Percentiles rank a stretch among this genome's conserved stretches.
These are phyloP conservation scores for Bombycilla garrulus DNA, from an alignment of 2,113 vertebrate species.

Conservation along the genomic window DNA sequence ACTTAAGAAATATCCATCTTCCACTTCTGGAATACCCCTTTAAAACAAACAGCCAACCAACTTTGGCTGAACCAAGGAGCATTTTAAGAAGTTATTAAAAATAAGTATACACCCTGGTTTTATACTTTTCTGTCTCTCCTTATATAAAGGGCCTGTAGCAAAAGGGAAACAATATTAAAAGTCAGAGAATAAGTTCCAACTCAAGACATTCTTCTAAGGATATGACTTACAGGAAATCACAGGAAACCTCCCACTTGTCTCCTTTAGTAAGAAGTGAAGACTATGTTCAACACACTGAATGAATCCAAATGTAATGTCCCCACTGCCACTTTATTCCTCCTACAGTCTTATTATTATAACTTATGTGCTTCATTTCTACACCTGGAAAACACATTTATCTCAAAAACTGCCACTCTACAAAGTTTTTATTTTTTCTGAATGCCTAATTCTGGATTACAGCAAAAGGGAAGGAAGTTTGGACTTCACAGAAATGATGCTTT, in stretches of 20 bases:
- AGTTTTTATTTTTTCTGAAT: neutral
- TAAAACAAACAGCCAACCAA: neutral
- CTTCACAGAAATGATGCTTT: neutral
- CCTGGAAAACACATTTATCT: neutral
- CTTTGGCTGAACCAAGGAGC: neutral
- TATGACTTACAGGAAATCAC: neutral
- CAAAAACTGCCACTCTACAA: neutral
- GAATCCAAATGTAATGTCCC: neutral
- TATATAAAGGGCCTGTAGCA: neutral
- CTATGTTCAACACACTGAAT: neutral
- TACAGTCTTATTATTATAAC: neutral
- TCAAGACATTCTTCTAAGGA: neutral
- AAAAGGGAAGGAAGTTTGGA: neutral
- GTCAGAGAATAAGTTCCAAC: neutral
- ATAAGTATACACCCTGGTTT: neutral
- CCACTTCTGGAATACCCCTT: neutral
- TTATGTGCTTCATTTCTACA: neutral
- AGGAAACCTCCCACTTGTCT: neutral
- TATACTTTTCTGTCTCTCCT: neutral
- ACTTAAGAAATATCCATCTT: neutral
- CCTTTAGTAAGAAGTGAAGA: neutral
- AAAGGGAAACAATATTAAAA: neutral
- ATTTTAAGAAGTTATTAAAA: neutral
- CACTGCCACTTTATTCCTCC: neutral
- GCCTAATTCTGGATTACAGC: neutral